phyloP scores from a whole-genome alignment of 2,888 invertebrate species.

The Cynaeus angustus region DNA sequence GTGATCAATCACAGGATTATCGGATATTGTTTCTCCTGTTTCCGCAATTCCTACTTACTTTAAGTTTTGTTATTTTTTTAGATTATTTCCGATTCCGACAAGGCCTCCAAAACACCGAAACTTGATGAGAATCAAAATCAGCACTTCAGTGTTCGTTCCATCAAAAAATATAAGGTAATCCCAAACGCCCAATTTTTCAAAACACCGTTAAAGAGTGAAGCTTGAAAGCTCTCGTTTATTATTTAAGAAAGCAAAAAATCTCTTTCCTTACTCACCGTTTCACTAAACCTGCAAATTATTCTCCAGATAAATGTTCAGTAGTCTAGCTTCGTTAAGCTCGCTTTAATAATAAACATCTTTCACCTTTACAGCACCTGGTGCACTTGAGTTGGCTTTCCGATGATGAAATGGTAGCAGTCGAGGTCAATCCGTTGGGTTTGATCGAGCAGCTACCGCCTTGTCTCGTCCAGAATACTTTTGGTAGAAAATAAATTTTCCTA shows the following conservation, averaged over 20 bases:
- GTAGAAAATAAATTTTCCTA: constrained; percentile 67
- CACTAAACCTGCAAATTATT: constrained; percentile 4
- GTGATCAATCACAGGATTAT: constrained; percentile 35
- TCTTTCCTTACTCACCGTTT: background rate
- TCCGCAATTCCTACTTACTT: constrained; percentile 9
- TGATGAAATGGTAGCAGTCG: constrained; percentile 84
- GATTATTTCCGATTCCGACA: background rate
- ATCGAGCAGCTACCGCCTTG: constrained; percentile 82
- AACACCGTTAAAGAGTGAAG: background rate
- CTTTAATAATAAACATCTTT: constrained; percentile 37
- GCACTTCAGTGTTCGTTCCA: constrained; percentile 35
- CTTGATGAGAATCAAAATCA: background rate
- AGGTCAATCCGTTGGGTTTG: constrained; percentile 82
- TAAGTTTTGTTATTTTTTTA: constrained; percentile 23
- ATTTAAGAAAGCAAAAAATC: background rate
- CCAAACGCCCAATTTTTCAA: background rate
- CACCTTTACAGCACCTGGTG: constrained; percentile 80
- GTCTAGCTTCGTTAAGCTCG: constrained; percentile 6
- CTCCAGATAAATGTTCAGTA: constrained; percentile 6
- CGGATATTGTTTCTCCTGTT: constrained; percentile 17
- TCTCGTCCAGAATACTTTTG: constrained; percentile 80
- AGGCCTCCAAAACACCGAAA: constrained; percentile 4
- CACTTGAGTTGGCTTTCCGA: constrained; percentile 80
- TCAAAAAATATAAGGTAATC: constrained; percentile 72
- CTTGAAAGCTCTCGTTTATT: constrained; percentile 3